Conservation (phyloP, 2,888 invertebrate genomes). For the Phoronis australis region DNA sequence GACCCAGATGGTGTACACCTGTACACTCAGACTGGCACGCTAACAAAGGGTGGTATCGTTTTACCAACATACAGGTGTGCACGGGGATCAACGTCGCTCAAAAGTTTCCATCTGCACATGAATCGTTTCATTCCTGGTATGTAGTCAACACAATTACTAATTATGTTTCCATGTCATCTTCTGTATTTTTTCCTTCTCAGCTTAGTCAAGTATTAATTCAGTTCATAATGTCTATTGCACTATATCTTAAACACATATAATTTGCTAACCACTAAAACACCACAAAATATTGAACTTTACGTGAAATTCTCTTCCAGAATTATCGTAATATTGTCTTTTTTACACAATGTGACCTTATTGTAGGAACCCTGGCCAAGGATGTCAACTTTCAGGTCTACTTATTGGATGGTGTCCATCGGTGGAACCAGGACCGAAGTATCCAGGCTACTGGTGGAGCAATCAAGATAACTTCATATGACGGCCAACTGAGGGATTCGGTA, state of each 20-base stretch:
- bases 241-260: no score
- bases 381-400: conserved; percentile 16
- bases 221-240: no score
- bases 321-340: no score
- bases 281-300: no score
- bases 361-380: conserved; percentile 13
- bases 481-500: neutral
- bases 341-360: no score
- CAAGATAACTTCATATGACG: neutral
- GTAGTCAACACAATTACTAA: no score
- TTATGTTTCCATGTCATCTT: no score
- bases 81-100: neutral
- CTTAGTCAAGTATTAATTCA: no score
- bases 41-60: neutral
- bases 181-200: no score
- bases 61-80: neutral
- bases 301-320: no score
- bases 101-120: neutral
- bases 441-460: conserved; percentile 2
- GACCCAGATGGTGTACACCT: neutral
- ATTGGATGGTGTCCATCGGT: conserved; percentile 15
- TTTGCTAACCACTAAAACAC: no score
- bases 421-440: conserved; percentile 15
- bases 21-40: neutral
- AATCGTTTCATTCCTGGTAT: neutral